A percentile compares a stretch with the other conserved stretches of the same genome.
These are phyloP conservation scores for Catocala nupta DNA, from an alignment of 2,888 invertebrate genomes.

Conservation along the genomic window DNA sequence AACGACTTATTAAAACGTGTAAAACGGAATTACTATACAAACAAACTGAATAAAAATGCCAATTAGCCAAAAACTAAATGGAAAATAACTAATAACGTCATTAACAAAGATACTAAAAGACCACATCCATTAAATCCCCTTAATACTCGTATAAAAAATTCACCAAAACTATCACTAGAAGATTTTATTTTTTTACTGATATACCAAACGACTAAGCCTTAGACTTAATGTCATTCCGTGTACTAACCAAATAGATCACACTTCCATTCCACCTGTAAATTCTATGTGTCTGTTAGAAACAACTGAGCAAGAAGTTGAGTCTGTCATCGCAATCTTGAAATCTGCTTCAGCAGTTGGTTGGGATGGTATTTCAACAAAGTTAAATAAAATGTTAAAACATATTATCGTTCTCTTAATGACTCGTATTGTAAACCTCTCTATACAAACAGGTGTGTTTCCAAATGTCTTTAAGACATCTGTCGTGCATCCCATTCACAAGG, in stretches of 20 bases:
- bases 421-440: no score
- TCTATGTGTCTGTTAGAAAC: background rate
- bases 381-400: background rate
- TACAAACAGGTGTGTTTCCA: no score
- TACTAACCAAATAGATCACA: background rate
- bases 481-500: background rate
- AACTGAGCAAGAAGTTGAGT: background rate
- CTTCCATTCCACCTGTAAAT: background rate
- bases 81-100: background rate
- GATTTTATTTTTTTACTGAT: background rate
- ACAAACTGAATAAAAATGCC: background rate
- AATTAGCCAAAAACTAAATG: constrained; percentile 1
- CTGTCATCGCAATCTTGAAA: background rate
- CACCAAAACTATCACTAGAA: background rate
- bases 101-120: background rate
- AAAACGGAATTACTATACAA: background rate
- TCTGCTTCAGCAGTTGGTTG: background rate
- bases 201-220: background rate
- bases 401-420: background rate
- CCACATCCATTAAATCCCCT: background rate
- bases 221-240: no score
- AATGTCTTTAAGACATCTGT: constrained; percentile 1
- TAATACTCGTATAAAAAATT: background rate
- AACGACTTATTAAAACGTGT: constrained; percentile 2
- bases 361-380: background rate